Base-by-base conservation (phyloP, 2,888 invertebrate genomes). In the Gonocerus acuteangulatus region DNA sequence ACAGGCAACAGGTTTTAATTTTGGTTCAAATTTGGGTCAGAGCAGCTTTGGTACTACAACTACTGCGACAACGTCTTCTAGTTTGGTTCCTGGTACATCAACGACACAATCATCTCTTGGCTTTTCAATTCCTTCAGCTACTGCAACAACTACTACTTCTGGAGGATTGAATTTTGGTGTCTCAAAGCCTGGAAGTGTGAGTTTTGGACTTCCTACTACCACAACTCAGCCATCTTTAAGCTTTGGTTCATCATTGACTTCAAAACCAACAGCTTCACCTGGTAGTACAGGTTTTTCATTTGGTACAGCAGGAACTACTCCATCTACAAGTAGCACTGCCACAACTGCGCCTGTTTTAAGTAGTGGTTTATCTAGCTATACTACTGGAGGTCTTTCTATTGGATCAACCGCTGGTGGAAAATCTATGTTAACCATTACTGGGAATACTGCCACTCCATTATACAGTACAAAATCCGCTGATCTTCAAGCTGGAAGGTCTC, bases 401-500 rank as follows among this genome's bases (percentile, higher is more conserved):
- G 39, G 54, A 21, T 39, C 54, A n/a, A 21, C 54, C 6, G 42
- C 22, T 42, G 57, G 57, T 19, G 47, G 47, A 7, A 57, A 57
- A 15, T 57, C 57, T 34, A 57, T 57, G 45, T 21, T 57, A 47
- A 57, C 57, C 13, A 57, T 57, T 15, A 57, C 57, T 34, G 57
- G 57, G 3, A 57, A 57, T 22, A 57, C 57, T 21, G 57, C 57
- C 16, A 57, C 47, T 47, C 57, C 57, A 4, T 39, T 57, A 15
- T 58, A 32, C 15, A 60, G 58, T 11, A 39, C 60, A 11, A 60
- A 51, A 45, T 58, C 62, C 9, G 56, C 59, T 67, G 48, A 67
- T 39, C 32, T 65, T 34, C 47, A 73, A 75, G 39, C 77, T 74
- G 66, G 75, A 72, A 66, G 77, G 77, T 67, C 72, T 9, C 44